Conservation (phyloP, 2,888 invertebrate genomes). For the Hemaris fuciformis region DNA sequence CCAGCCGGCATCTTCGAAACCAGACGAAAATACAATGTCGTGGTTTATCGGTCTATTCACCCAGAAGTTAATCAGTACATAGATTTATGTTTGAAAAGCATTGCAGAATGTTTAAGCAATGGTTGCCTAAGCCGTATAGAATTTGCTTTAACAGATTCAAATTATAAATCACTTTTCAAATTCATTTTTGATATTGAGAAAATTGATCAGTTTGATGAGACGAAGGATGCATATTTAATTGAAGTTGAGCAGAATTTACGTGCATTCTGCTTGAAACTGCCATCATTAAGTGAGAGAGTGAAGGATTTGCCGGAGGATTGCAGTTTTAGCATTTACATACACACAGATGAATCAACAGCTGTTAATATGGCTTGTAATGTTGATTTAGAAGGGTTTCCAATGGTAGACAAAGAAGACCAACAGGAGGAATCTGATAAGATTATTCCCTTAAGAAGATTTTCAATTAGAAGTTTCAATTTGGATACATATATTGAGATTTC, state of each 20-base stretch:
- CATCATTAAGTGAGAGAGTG: conserved; percentile 70
- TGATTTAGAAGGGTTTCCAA: conserved; percentile 69
- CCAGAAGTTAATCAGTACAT: conserved; percentile 85
- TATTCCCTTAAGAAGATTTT: conserved; percentile 59
- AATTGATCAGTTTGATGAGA: conserved; percentile 47
- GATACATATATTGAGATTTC: conserved; percentile 49
- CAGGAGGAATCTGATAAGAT: conserved; percentile 45
- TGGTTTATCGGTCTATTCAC: conserved; percentile 82
- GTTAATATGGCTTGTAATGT: conserved; percentile 78
- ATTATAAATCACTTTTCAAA: conserved; percentile 46
- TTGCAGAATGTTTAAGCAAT: conserved; percentile 72
- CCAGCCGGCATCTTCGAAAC: conserved; percentile 83
- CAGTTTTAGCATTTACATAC: conserved; percentile 83
- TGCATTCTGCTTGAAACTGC: conserved; percentile 82
- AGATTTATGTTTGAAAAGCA: conserved; percentile 74
- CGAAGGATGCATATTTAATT: conserved; percentile 82
- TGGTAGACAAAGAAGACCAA: conserved; percentile 55
- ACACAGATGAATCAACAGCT: conserved; percentile 82
- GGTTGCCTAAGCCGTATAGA: conserved; percentile 76
- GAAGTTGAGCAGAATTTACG: conserved; percentile 83
- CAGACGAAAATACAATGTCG: conserved; percentile 83
- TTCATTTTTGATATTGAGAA: conserved; percentile 65
- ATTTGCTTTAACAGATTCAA: conserved; percentile 67
- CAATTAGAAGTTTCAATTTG: conserved; percentile 53
- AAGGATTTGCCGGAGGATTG: conserved; percentile 74